A percentile compares a stretch with the other conserved stretches of the same genome.
phyloP scores from a whole-genome alignment of 2,797 vertebrate species.

The Tamandua tetradactyla region DNA sequence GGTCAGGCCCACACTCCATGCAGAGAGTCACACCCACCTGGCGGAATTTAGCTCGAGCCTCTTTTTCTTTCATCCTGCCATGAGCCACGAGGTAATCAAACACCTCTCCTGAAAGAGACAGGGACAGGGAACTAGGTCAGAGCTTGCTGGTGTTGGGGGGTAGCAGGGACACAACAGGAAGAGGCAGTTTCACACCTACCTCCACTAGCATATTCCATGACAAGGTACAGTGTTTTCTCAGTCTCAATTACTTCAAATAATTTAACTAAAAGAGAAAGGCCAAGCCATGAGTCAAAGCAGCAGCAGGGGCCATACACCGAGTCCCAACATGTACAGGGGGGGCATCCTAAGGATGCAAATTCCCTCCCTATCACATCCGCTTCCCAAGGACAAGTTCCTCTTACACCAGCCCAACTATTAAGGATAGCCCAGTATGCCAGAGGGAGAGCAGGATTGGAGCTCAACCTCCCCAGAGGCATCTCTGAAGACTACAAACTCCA shows the following conservation, averaged over 20 bases:
- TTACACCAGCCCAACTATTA: not conserved
- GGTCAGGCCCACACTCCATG: not conserved
- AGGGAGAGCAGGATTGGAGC: not conserved
- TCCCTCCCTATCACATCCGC: not conserved
- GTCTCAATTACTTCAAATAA: constrained; percentile 98
- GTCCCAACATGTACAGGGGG: not conserved
- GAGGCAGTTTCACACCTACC: constrained; percentile 76
- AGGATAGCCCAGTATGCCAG: not conserved
- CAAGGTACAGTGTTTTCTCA: constrained; percentile 95
- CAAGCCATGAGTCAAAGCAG: not conserved
- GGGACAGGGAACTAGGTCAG: not conserved
- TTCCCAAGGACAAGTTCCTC: not conserved
- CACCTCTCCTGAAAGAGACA: constrained; percentile 90
- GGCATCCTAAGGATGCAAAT: not conserved
- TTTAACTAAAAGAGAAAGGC: constrained; percentile 88
- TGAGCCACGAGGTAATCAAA: constrained; percentile 97
- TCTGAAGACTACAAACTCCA: not conserved
- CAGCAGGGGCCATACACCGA: not conserved
- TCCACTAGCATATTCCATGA: constrained; percentile 97
- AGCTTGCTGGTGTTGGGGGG: not conserved
- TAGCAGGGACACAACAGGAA: not conserved
- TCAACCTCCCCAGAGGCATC: not conserved
- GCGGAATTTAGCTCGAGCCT: constrained; percentile 95
- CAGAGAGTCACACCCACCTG: constrained; percentile 86
- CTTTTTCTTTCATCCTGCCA: constrained; percentile 97